Conservation (phyloP, 2,888 invertebrate species). For the Lepidocyrtoides sp. region DNA sequence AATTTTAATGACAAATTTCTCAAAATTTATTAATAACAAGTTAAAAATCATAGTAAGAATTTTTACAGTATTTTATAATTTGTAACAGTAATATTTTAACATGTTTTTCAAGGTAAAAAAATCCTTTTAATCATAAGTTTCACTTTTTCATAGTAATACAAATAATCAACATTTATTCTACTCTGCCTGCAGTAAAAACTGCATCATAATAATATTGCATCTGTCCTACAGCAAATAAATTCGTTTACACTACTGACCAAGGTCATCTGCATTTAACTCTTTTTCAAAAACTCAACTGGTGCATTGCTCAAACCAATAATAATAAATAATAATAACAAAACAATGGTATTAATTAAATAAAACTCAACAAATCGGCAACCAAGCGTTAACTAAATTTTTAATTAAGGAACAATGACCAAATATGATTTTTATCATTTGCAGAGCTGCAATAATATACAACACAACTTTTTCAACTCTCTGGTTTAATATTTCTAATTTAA, state of each 20-base stretch:
- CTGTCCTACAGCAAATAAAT: background rate
- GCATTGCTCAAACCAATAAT: background rate
- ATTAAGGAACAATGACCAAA: no score
- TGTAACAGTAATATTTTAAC: background rate
- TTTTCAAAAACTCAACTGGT: background rate
- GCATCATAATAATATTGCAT: background rate
- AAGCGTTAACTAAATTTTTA: no score
- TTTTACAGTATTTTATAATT: background rate
- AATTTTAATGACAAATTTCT: background rate
- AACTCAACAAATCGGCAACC: no score
- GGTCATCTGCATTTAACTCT: background rate
- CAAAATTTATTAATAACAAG: background rate
- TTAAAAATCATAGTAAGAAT: background rate
- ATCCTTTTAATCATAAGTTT: background rate
- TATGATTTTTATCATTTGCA: no score
- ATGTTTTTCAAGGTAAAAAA: constrained; percentile 20
- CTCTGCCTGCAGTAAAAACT: background rate
- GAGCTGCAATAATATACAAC: no score
- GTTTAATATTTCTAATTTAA: no score
- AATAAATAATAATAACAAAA: background rate
- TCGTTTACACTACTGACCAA: background rate
- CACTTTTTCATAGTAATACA: background rate
- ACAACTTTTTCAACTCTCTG: no score
- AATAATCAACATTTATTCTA: background rate
- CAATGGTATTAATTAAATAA: background rate